Conservation (phyloP, 1,140 invertebrate genomes). For the Pogonomyrmex californicus region DNA sequence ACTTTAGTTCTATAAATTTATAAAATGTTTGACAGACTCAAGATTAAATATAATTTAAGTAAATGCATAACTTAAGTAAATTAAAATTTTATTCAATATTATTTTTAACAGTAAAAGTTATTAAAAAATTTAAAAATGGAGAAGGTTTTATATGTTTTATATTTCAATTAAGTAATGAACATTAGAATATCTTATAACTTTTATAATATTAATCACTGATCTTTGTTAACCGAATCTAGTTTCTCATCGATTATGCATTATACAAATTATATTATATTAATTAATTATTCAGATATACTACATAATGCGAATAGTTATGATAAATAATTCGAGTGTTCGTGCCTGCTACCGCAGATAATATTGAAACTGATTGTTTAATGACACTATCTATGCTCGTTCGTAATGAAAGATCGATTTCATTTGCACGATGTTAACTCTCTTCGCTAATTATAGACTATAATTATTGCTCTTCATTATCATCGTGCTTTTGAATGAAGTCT, state of each 20-base stretch:
- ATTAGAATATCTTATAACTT: neutral
- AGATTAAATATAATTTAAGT: neutral
- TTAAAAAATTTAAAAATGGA: neutral
- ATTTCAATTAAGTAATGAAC: neutral
- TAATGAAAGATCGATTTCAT: constrained; percentile 40
- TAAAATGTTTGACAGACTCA: neutral
- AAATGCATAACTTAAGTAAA: no score
- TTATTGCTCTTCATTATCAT: constrained; percentile 31
- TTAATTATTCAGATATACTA: constrained; percentile 9
- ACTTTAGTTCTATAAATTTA: neutral
- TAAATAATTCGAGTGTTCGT: constrained; percentile 32
- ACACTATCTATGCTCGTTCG: constrained; percentile 1
- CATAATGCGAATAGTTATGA: constrained; percentile 2
- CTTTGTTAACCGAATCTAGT: constrained; percentile 11
- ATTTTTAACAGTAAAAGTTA: neutral
- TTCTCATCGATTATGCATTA: constrained; percentile 26
- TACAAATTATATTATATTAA: constrained; percentile 23
- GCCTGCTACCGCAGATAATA: neutral
- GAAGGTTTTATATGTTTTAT: neutral
- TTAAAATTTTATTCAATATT: neutral
- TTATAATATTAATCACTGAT: constrained; percentile 4
- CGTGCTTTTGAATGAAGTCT: constrained; percentile 25
- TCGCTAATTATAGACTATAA: constrained; percentile 19
- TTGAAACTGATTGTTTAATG: constrained; percentile 27
- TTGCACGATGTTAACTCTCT: constrained; percentile 1